phyloP scores from a whole-genome alignment of 2,113 vertebrate genomes.

The Mirza zaza region DNA sequence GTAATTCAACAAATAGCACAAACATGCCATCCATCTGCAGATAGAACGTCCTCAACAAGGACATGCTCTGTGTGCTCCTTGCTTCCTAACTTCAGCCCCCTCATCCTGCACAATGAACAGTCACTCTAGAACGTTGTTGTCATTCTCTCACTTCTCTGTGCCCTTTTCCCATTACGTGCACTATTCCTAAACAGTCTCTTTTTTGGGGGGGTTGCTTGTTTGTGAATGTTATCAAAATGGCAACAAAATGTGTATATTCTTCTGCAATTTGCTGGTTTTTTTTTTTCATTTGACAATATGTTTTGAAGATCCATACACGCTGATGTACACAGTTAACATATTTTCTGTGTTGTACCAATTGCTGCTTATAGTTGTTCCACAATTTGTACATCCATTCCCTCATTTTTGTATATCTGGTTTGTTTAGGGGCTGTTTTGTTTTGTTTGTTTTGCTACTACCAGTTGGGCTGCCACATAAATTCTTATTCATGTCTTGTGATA shows the following conservation, averaged over 20 bases:
- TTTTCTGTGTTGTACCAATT: background rate
- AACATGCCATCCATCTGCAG: background rate
- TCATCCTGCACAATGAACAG: background rate
- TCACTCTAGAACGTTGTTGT: background rate
- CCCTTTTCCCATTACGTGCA: background rate
- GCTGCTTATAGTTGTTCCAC: background rate
- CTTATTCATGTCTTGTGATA: background rate
- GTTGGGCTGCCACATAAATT: background rate
- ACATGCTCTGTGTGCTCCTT: background rate
- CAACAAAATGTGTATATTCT: background rate
- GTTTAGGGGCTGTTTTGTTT: background rate
- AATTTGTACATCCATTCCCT: background rate
- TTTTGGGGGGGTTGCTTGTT: background rate
- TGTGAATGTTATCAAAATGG: background rate
- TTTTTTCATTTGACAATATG: background rate
- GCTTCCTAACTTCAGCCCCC: background rate
- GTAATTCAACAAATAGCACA: background rate
- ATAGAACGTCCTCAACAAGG: background rate
- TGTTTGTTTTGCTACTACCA: background rate
- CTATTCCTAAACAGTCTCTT: background rate
- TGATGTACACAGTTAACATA: too few relatives aligned
- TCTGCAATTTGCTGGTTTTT: background rate
- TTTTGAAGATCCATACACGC: background rate
- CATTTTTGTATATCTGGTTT: background rate
- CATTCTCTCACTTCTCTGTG: background rate